Evolutionary conservation across 2,113 vertebrate genomes (phyloP).

Genomic region (Peromyscus californicus): DNA sequence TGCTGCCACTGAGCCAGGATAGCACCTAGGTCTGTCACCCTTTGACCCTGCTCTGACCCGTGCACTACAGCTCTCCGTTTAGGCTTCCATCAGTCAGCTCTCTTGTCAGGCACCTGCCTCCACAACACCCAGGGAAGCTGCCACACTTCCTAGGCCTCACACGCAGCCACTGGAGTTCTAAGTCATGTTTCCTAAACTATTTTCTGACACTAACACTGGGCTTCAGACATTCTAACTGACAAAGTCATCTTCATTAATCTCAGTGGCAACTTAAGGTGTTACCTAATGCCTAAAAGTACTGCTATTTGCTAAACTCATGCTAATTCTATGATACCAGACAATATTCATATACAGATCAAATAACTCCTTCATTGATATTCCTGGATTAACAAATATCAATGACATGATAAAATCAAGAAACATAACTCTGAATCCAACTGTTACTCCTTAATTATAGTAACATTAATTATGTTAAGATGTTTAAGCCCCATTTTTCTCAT

Average conservation of each 20-base stretch:
- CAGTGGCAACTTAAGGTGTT: conserved; percentile 18
- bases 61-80: not conserved
- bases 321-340: conserved; percentile 55
- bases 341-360: conserved; percentile 20
- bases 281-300: conserved; percentile 32
- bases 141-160: not conserved
- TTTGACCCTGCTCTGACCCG: not conserved
- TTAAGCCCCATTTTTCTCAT: not conserved
- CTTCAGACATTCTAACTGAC: conserved; percentile 52
- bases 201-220: conserved; percentile 28
- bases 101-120: not conserved
- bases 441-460: not conserved
- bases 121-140: not conserved
- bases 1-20: not conserved
- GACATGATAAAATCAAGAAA: conserved; percentile 30
- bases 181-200: conserved; percentile 31
- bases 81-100: not conserved
- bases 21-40: not conserved
- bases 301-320: conserved; percentile 2
- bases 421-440: conserved; percentile 53
- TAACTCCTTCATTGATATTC: conserved; percentile 27
- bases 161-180: not conserved
- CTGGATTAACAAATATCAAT: conserved; percentile 19
- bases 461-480: conserved; percentile 8
- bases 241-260: conserved; percentile 28